Base-by-base conservation (phyloP, 1,140 invertebrate genomes). In the Ostrea edulis region DNA sequence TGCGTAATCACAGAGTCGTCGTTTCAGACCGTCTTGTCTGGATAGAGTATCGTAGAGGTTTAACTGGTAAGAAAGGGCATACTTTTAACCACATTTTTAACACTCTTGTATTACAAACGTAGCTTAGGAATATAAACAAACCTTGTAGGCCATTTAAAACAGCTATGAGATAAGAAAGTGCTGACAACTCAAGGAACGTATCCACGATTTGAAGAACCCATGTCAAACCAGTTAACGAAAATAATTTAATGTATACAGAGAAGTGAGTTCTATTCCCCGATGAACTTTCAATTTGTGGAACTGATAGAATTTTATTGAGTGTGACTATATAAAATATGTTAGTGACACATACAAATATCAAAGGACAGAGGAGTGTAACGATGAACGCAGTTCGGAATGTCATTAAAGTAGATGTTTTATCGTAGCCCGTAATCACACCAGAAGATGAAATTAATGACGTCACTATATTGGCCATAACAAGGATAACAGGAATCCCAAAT, bases 281-380 rank as follows among this genome's bases (percentile, higher is more conserved):
- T 12, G 68, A 35, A 17, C 12, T 77, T 35, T 77, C 68, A 29
- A 77, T 35, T 0, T 77, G 68, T 77, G 68, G 68, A 35, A 22
- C 14, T 77, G 68, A 77, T 77, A 29, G 9, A 29, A 77, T 77
- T 77, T 77, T 77, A 35, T 77, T 35, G 22, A 77, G 9, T 25
- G 68, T 29, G 9, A 2, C 22, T 14, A 77, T 77, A 14, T 77
- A 77, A 77, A 77, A 77, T 77, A 77, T 77, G 29, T 77, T 77
- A 12, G 68, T 77, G 11, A 35, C 25, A 77, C 68, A 77, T 8
- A 77, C 68, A 77, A 29, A 77, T 77, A 29, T 17, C 1, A 77
- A 25, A 11, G 68, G 68, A 25, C 11, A 25, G 14, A 77, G 25
- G 4, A 77, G 4, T 3, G 68, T 77, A 25, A 77, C 29, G 29